Evolutionary conservation across 2,888 invertebrate species (phyloP), one percentile per base, ranked within the genome.

Genomic region (Drosophila borealis): DNA sequence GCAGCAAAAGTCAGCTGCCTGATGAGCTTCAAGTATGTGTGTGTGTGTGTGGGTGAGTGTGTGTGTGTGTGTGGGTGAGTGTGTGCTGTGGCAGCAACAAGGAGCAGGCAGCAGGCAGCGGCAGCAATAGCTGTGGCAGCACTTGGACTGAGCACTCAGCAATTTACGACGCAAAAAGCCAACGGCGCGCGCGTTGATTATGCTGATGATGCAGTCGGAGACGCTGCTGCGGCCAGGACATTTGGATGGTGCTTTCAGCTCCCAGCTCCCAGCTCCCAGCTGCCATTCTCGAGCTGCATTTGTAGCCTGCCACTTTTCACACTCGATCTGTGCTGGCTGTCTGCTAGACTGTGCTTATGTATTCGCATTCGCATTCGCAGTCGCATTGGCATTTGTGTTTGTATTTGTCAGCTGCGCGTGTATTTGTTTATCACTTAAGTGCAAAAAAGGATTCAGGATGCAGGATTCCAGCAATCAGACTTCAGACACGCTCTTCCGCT

Each of bases 371-470:
- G 5, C 53, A 63, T 63, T 60, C 46, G 45, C 67, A 72, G 62
- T 62, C 69, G 63, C 61, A 55, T 80, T 62, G 70, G 65, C 59
- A 70, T 68, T 70, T 73, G 78, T 59, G 61, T 77, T 70, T 71
- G 82, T 69, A 68, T 77, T 72, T 80, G 81, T 49, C 61, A 63
- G 84, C 65, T 84, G 74, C 64, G 74, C 78, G 74, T 84, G 82
- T 88, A 87, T 89, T 89, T 89, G 88, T 83, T 85, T 83, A 88
- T 87, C 89, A 89, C 88, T 88, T 88, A 81, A 86, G 86, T 81
- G 80, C 71, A 84, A 80, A 86, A 86, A 86, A 83, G 76, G 83
- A 78, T 88, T 78, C 80, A 55, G 80, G 41, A 74, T 74, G 50
- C 65, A 62, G 73, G 73, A 62, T 67, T 69, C 63, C 54, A 70